A percentile compares a stretch with the other conserved stretches of the same genome.
phyloP scores from a whole-genome alignment of 2,797 vertebrate genomes.

The Pelobates cultripes region DNA sequence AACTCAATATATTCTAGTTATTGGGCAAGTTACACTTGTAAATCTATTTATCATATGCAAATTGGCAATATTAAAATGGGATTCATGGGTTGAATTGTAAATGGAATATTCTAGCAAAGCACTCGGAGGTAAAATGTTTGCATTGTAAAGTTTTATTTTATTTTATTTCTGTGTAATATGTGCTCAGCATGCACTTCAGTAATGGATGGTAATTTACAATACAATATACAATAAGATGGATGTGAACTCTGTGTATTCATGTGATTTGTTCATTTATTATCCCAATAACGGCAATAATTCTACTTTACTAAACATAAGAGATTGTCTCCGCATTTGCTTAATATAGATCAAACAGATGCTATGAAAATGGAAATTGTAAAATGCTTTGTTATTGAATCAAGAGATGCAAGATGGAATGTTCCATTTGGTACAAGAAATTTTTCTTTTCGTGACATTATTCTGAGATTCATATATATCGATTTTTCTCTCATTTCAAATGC shows the following conservation, averaged over 20 bases:
- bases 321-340: not conserved
- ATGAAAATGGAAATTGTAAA: too few relatives aligned
- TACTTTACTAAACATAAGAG: not conserved
- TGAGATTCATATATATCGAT: not conserved
- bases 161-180: not conserved
- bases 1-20: not conserved
- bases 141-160: not conserved
- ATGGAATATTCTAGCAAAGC: not conserved
- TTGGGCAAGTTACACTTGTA: not conserved
- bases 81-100: conserved; percentile 1
- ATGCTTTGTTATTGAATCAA: not conserved
- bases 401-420: not conserved
- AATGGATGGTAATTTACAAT: not conserved
- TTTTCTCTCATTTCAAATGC: not conserved
- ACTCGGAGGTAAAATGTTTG: not conserved
- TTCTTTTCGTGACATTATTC: not conserved
- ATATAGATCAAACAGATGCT: not conserved
- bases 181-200: conserved; percentile 1
- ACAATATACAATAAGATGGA: not conserved
- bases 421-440: not conserved
- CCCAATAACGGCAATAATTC: not conserved
- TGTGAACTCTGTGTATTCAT: not conserved
- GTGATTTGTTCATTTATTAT: not conserved
- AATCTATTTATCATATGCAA: conserved; percentile 6
- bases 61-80: not conserved